Evolutionary conservation across 2,797 vertebrate species (phyloP), one percentile per base, ranked within the genome.

Genomic region (Sebastes minor): DNA sequence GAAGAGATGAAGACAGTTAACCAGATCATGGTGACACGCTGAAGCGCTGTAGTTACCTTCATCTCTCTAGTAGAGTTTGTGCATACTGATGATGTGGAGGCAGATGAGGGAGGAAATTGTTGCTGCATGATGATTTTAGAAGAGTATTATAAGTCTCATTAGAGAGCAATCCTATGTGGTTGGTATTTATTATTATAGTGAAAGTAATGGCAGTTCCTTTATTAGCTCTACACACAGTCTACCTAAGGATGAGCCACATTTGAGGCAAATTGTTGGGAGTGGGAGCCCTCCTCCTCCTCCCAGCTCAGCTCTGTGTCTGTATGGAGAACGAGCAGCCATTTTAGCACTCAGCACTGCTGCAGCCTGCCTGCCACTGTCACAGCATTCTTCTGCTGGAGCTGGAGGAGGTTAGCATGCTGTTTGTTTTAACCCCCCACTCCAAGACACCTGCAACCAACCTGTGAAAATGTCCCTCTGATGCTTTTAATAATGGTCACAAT

Each of bases 261-360:
- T 64, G 52, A 85, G 74, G 56, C 28, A 84, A 67, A 76, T 66
- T 53, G 76, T 71, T 81, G 76, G 85, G 52, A 85, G 86, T 76
- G 86, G 72, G 81, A 88, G 77, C 23, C 80, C 83, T 77, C 83
- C 82, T 87, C 46, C 77, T 81, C 76, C 78, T 84, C 76, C 52
- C 46, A 69, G 69, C 89, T 80, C 25, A 89, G 91, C 89, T 78
- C 73, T 76, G 76, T 74, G 84, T 90, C 82, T 88, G 85, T 86
- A 70, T 86, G 76, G 78, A 89, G 86, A 86, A 76, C 8, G 86
- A 89, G 88, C 89, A 91, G 90, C 91, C 92, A 92, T 92, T 92
- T 92, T 92, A 90, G 83, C 80, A 55, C 86, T 81, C 84, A 49
- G 81, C 85, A 79, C 85, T 74, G 80, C 86, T 90, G 90, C 89